These are phyloP conservation scores for Campylorhamphus procurvoides DNA, from an alignment of 2,113 vertebrate genomes.

Conservation along the genomic window DNA sequence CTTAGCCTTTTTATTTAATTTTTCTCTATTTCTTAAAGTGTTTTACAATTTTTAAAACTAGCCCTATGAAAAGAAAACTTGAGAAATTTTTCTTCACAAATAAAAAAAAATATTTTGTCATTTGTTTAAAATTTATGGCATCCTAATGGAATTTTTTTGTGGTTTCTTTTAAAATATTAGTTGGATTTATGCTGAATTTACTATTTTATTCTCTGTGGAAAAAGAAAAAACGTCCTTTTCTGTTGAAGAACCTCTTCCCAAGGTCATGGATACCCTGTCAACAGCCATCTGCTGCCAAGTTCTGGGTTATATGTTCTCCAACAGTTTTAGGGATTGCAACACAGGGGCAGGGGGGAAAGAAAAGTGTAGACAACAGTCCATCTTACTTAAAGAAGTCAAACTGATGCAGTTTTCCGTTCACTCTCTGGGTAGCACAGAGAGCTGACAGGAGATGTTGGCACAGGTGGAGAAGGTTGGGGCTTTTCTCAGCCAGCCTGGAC, in stretches of 20 bases:
- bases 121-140: not conserved
- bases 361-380: not conserved
- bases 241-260: not conserved
- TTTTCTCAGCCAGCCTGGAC: not conserved
- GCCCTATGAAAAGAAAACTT: not conserved
- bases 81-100: not conserved
- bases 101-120: not conserved
- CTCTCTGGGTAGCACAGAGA: not conserved
- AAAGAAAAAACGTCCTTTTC: not conserved
- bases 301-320: not conserved
- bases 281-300: not conserved
- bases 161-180: not conserved
- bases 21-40: not conserved
- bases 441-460: no score
- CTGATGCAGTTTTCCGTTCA: not conserved
- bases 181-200: not conserved
- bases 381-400: not conserved
- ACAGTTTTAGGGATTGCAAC: not conserved
- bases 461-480: not conserved
- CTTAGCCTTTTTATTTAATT: not conserved
- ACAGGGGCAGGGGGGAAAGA: not conserved
- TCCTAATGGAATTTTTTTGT: not conserved
- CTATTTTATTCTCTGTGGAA: not conserved
- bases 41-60: not conserved
- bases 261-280: rapidly evolving